phyloP scores from a whole-genome alignment of 2,113 vertebrate species.

The Lophotis ruficrista region DNA sequence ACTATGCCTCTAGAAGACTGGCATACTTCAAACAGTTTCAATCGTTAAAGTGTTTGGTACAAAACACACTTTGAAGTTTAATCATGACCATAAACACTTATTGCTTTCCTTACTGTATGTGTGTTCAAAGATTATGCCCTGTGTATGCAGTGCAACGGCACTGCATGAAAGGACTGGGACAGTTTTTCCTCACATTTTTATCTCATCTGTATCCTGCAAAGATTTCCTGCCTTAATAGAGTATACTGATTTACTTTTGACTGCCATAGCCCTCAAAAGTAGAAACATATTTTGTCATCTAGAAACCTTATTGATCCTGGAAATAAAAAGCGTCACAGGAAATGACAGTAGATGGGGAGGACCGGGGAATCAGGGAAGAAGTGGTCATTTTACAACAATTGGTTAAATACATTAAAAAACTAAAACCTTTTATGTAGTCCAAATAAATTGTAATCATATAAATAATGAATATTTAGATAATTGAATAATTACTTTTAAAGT shows the following conservation, averaged over 20 bases:
- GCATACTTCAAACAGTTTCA: not conserved
- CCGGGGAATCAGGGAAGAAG: not conserved
- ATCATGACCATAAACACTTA: constrained; percentile 10
- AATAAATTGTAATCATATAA: not conserved
- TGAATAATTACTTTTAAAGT: not conserved
- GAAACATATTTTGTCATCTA: not conserved
- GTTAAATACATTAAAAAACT: not conserved
- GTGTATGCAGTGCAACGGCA: not conserved
- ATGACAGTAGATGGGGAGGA: not conserved
- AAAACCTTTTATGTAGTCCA: not conserved
- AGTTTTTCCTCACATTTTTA: not conserved
- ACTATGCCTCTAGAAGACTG: not conserved
- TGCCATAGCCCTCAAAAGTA: not conserved
- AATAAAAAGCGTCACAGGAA: not conserved
- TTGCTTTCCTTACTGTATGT: not conserved
- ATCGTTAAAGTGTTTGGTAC: not conserved
- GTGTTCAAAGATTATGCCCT: not conserved
- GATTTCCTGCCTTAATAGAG: not conserved
- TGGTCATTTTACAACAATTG: not conserved
- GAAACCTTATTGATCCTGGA: not conserved
- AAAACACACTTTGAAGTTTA: constrained; percentile 55
- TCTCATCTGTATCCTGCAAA: not conserved
- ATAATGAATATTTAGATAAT: not conserved
- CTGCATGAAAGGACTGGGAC: not conserved
- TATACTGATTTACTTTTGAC: not conserved